Evolutionary conservation across 2,113 vertebrate genomes (phyloP).

Genomic region (Herpetotheres cachinnans): DNA sequence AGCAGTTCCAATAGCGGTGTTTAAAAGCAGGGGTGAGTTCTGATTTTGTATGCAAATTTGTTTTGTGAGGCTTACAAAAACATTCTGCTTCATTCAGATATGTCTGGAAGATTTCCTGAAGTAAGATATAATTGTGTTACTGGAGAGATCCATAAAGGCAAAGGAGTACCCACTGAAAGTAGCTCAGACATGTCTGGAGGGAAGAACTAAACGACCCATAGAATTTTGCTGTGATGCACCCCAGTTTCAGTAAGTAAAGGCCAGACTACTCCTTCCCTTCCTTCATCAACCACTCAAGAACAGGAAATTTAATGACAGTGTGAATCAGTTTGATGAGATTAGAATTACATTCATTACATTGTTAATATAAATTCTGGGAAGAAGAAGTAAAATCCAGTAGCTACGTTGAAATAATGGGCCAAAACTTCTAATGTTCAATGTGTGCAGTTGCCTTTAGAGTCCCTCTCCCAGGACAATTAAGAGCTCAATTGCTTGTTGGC

Average conservation of each 20-base stretch:
- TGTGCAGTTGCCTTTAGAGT: background rate
- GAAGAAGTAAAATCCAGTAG: background rate
- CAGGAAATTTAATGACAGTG: background rate
- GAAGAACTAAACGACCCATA: conserved; percentile 60
- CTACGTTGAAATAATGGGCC: background rate
- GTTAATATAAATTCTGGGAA: background rate
- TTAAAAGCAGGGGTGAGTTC: background rate
- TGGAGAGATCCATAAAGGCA: conserved; percentile 67
- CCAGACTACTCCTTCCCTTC: background rate
- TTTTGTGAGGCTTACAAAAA: background rate
- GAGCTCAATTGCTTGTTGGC: background rate
- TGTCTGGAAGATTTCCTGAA: conserved; percentile 77
- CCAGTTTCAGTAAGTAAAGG: conserved; percentile 66
- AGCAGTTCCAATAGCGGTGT: background rate
- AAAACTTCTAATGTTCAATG: background rate
- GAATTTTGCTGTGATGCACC: conserved; percentile 65
- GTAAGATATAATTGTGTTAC: conserved; percentile 65
- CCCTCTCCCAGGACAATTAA: background rate
- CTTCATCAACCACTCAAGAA: background rate
- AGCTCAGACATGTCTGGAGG: conserved; percentile 65
- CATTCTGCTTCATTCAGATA: conserved; percentile 33
- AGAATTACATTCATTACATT: background rate
- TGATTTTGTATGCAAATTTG: background rate
- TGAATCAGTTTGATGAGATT: background rate
- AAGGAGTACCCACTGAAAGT: conserved; percentile 72